Evolutionary conservation across 2,113 vertebrate species (phyloP).

Genomic region (Trematocara marginatum): DNA sequence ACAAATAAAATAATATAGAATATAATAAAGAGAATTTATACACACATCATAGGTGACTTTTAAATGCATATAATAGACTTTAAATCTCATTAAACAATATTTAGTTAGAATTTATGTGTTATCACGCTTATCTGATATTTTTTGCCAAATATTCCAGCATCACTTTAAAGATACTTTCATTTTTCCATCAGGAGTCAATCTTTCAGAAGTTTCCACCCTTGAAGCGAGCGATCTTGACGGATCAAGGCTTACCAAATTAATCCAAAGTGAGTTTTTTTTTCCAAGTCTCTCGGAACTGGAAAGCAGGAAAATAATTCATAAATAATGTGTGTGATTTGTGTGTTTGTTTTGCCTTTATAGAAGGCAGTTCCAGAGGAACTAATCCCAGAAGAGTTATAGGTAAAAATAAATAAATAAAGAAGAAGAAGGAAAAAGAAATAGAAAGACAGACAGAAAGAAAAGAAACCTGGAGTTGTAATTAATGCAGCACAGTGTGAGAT

Average conservation of each 20-base stretch:
- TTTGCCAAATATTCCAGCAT: neutral
- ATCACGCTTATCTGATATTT: neutral
- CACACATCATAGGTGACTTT: neutral
- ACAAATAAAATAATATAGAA: neutral
- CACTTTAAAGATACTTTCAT: neutral
- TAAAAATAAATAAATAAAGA: conserved; percentile 22
- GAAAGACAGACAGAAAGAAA: neutral
- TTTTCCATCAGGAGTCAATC: conserved; percentile 9
- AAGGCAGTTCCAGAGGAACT: conserved; percentile 26
- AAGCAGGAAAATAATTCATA: neutral
- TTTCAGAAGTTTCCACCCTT: neutral
- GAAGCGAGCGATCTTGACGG: neutral
- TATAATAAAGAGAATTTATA: neutral
- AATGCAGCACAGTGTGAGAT: neutral
- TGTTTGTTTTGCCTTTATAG: conserved; percentile 43
- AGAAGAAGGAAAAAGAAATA: neutral
- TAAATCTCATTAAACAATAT: neutral
- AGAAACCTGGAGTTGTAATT: neutral
- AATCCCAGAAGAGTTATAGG: conserved; percentile 27
- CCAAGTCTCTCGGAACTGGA: neutral
- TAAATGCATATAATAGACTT: neutral
- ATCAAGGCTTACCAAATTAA: conserved; percentile 14
- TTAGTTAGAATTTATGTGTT: neutral
- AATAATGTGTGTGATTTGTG: neutral
- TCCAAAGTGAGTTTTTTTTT: conserved; percentile 46